These are phyloP conservation scores for Hassar affinis DNA, from an alignment of 2,113 vertebrate genomes.

Conservation along the genomic window DNA sequence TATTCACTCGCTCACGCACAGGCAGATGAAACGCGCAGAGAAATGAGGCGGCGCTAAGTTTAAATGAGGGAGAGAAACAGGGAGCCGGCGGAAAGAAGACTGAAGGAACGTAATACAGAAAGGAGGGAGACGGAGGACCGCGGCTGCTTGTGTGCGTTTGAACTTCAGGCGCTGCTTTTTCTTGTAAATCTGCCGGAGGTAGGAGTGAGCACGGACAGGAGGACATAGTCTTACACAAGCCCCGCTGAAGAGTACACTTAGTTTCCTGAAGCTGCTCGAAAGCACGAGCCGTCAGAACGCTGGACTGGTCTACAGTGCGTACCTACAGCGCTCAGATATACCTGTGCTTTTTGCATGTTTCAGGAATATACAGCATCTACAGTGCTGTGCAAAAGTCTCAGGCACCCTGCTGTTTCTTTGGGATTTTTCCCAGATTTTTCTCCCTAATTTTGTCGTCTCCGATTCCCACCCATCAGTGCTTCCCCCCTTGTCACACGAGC, in stretches of 20 bases:
- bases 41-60: constrained; percentile 20
- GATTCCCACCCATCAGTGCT: too few species aligned
- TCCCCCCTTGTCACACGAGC: too few species aligned
- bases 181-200: neutral
- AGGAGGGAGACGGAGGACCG: neutral
- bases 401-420: too few species aligned
- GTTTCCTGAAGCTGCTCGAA: neutral
- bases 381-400: neutral
- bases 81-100: neutral
- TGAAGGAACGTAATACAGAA: neutral
- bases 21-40: constrained; percentile 15
- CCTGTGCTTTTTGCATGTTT: neutral
- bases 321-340: neutral
- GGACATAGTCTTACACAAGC: constrained; percentile 42
- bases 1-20: constrained; percentile 46
- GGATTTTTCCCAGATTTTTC: too few species aligned
- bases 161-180: constrained; percentile 10
- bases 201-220: constrained; percentile 7
- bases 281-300: neutral
- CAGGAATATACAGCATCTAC: neutral
- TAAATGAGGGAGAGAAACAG: constrained; percentile 9
- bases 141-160: neutral
- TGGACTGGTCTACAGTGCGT: neutral
- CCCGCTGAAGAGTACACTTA: constrained; percentile 27
- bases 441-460: too few species aligned